Conservation (phyloP, 2,888 invertebrate species). For the Dicyrtomina minuta region DNA sequence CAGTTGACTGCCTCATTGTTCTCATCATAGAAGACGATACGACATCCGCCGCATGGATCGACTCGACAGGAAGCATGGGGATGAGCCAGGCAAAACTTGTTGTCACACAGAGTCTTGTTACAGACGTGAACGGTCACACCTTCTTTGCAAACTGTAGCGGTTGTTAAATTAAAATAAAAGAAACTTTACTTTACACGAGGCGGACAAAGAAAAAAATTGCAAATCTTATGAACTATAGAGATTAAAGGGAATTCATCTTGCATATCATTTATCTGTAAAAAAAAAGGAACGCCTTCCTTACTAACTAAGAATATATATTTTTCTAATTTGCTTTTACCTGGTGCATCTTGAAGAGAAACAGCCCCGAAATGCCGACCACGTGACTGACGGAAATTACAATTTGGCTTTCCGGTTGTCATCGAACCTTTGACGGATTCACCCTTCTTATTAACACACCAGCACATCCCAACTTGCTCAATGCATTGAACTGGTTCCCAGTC, state of each 20-base stretch:
- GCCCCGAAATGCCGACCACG: constrained; percentile 58
- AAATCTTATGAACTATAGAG: too few species aligned
- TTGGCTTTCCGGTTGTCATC: constrained; percentile 71
- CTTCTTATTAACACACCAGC: constrained; percentile 82
- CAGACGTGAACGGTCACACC: constrained; percentile 55
- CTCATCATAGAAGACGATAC: constrained; percentile 54
- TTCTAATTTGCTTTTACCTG: constrained; percentile 20
- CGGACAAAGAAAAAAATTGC: neutral
- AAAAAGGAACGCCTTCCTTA: too few species aligned
- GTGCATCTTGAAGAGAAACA: constrained; percentile 37
- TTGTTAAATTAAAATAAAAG: constrained; percentile 34
- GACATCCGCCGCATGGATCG: constrained; percentile 56
- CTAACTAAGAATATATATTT: neutral
- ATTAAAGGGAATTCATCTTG: too few species aligned
- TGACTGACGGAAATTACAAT: constrained; percentile 78
- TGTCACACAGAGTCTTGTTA: constrained; percentile 54
- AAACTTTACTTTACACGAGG: neutral
- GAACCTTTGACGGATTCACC: constrained; percentile 81
- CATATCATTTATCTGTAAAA: too few species aligned
- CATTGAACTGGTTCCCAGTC: constrained; percentile 82
- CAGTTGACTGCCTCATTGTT: constrained; percentile 55
- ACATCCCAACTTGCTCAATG: constrained; percentile 73
- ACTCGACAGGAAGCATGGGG: constrained; percentile 55
- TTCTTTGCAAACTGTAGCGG: constrained; percentile 55
- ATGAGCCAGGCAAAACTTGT: constrained; percentile 55